Base-by-base conservation (phyloP, 2,888 invertebrate species). In the Xylota sylvarum region DNA sequence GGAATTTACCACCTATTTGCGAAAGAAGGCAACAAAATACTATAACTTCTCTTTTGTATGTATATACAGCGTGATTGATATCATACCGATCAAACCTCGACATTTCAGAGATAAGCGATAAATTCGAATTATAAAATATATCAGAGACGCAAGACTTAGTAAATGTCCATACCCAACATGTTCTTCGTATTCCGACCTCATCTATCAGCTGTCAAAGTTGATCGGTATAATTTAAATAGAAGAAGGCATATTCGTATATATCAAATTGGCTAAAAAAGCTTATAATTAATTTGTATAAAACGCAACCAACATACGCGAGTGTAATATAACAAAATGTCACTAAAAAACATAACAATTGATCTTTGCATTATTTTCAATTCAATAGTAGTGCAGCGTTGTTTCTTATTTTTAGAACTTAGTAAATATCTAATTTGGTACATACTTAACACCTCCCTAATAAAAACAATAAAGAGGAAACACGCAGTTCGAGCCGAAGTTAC, bases 281-380 rank as follows among this genome's bases (percentile, higher is more conserved):
- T 70, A 56, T 37, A 58, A 56, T 19, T 46, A 72, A 58, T 72
- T 72, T 48, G 46, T 58, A 35, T 12, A 35, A 58, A 48, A 46
- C 58, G 46, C 19, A 48, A 56, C 9, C 7, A 32, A 58, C 7
- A 56, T 17, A 32, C 35, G 9, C n/a, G 7, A 10, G 17, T 19
- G 14, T 46, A 27, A 32, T 7, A 23, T 37, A 56, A 43, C 40
- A 30, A 52, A 10, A 52, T 52, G 37, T 37, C 23, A 52, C 23
- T 52, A 37, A 55, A 14, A 58, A 32, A 46, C 4, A 48, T 43
- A 58, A 72, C 55, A 52, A 52, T 37, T 35, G 52, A 52, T 52
- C 2, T 37, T 50, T 67, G 19, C 32, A 37, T 55, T 62, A 3
- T 40, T 37, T 23, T 32, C 10, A 23, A 50, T 52, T 52, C 23